Base-by-base conservation (phyloP, 2,888 invertebrate species). In the Mesorhabditis spiculigera region DNA sequence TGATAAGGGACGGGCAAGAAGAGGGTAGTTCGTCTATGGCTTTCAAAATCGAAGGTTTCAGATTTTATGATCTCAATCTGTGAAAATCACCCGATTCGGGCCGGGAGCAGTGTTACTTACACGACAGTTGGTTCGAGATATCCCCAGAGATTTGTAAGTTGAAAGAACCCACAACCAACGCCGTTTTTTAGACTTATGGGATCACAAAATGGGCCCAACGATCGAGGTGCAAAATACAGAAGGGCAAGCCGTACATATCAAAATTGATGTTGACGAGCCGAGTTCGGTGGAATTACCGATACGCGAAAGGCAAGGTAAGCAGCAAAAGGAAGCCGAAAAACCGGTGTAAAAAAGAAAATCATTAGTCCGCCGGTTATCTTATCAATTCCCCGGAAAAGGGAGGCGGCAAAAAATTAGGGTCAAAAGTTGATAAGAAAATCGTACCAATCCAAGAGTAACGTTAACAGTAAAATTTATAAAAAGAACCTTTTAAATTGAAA, bases 61-160 rank as follows among this genome's bases (percentile, higher is more conserved):
- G 58, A 50, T 10, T 50, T 50, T n/a, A 50, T 50, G 58, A 50
- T 50, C n/a, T 50, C 58, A 13, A 13, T 50, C 8, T 50, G 58
- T 50, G 58, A 50, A n/a, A 50, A 50, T 50, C 58, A 50, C n/a
- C 58, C 58, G n/a, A 13, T 50, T 10, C 8, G 58, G n/a, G n/a
- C n/a, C 58, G 58, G 58, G 8, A 2, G 58, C 58, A 13, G 10
- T 2, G 58, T 50, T 10, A 50, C 8, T 50, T 50, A 50, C 58
- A 50, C 58, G 58, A 50, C n/a, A n/a, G 58, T 13, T 50, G 58
- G 58, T 50, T 50, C 58, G 58, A 50, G 58, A 50, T 50, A 50
- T 50, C 8, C n/a, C 58, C 58, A 13, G 58, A 50, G 3, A 50
- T 13, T 50, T 50, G 58, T 50, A 50, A 13, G 58, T 10, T 50